A percentile compares a stretch with the other conserved stretches of the same genome.
These are phyloP conservation scores for Stichodactyla helianthus DNA, from an alignment of 64 coral and sea anemone species.

Conservation along the genomic window DNA sequence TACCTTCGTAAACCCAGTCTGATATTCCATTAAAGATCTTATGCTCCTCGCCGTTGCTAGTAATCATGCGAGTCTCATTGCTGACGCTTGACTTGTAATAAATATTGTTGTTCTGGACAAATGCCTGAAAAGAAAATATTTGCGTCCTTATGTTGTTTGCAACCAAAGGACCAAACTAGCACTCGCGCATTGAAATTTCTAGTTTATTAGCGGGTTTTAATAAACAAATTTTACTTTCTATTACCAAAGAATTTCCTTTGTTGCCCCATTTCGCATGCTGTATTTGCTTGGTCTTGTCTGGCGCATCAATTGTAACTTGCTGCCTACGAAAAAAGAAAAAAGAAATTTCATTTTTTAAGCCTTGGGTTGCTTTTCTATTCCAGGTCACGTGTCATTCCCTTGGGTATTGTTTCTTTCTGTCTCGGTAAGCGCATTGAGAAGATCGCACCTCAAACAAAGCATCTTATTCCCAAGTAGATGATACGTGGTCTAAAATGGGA, in stretches of 20 bases:
- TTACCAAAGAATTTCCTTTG: constrained; percentile 72
- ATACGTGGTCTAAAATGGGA: too few species aligned
- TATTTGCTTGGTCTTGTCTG: constrained; percentile 53
- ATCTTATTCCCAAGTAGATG: too few species aligned
- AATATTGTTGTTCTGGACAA: constrained; percentile 78
- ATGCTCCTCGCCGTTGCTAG: constrained; percentile 39
- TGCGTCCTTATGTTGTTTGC: too few species aligned
- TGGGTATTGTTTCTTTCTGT: too few species aligned
- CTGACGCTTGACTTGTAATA: constrained; percentile 23
- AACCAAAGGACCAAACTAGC: too few species aligned
- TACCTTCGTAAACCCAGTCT: constrained; percentile 80
- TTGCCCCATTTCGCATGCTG: constrained; percentile 80
- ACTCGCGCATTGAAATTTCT: too few species aligned
- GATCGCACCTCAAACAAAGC: too few species aligned
- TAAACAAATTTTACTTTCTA: neutral
- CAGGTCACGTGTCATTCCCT: too few species aligned
- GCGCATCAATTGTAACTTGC: constrained; percentile 22
- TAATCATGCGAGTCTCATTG: constrained; percentile 14
- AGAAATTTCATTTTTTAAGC: neutral
- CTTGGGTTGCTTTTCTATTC: too few species aligned
- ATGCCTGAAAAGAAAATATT: constrained; percentile 31
- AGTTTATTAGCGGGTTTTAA: too few species aligned
- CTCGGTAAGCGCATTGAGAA: too few species aligned
- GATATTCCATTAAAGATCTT: constrained; percentile 80
- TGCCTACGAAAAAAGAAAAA: neutral